phyloP scores from a whole-genome alignment of 2,113 vertebrate species.

The Gopherus evgoodei region DNA sequence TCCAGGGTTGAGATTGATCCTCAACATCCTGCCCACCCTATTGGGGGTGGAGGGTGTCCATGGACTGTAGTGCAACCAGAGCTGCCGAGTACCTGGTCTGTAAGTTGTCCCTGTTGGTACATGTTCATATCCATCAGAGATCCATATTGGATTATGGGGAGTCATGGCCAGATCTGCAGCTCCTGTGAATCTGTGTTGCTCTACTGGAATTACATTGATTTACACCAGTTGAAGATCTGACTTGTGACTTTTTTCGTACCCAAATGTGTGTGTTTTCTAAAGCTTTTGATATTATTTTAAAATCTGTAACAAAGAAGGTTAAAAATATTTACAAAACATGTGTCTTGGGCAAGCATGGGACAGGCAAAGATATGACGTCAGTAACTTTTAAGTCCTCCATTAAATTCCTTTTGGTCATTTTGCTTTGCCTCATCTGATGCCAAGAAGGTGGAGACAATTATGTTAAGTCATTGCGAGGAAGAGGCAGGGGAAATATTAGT shows the following conservation, averaged over 20 bases:
- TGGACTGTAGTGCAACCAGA: background rate
- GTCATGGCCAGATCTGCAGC: background rate
- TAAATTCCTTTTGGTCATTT: background rate
- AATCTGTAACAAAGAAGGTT: background rate
- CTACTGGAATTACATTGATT: background rate
- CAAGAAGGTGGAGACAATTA: background rate
- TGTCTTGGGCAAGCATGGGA: background rate
- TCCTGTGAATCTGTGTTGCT: background rate
- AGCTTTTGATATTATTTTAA: background rate
- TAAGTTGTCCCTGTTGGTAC: too few relatives aligned
- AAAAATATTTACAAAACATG: background rate
- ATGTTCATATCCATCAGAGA: background rate
- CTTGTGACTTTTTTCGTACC: background rate
- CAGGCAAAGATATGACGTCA: background rate
- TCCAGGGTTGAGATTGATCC: background rate
- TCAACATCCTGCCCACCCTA: background rate
- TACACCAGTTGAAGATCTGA: background rate
- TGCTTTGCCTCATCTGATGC: background rate
- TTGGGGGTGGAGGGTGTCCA: background rate
- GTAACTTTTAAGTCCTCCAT: background rate
- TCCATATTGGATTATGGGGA: fast-evolving
- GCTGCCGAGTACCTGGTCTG: fast-evolving
- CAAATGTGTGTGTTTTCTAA: background rate
- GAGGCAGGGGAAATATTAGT: background rate
- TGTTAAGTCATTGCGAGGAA: background rate